phyloP scores from a whole-genome alignment of 2,888 invertebrate genomes.

The Drosophila cognata region DNA sequence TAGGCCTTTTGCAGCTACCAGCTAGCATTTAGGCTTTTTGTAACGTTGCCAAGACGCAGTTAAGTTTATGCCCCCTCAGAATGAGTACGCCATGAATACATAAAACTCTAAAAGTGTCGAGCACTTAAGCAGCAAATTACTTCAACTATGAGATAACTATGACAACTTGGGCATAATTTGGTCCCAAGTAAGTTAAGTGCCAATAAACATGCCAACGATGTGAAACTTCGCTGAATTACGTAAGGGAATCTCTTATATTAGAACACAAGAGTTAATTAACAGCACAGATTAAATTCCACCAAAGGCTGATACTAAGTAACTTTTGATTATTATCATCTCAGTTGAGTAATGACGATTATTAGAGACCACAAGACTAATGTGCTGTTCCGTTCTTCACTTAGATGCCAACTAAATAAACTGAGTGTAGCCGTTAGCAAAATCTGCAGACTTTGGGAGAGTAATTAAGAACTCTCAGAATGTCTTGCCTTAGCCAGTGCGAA shows the following conservation, averaged over 20 bases:
- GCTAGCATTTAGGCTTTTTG: background rate
- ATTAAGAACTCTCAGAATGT: background rate
- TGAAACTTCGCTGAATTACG: conserved; percentile 8
- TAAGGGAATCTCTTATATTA: background rate
- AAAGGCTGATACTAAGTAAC: background rate
- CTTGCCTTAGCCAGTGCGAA: background rate
- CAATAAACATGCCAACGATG: conserved; percentile 18
- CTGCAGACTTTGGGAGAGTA: background rate
- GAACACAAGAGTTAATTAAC: background rate
- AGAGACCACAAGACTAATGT: background rate
- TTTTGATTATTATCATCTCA: background rate
- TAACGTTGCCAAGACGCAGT: conserved; percentile 7
- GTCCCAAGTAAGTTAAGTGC: conserved; percentile 16
- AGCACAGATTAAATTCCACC: background rate
- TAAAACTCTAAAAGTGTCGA: conserved; percentile 46
- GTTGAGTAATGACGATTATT: background rate
- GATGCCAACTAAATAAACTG: background rate
- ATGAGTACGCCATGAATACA: conserved; percentile 9
- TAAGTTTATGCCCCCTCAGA: conserved; percentile 6
- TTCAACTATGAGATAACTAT: conserved; percentile 18
- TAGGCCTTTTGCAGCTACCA: background rate
- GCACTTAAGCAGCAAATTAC: conserved; percentile 30
- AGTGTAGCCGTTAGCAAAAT: background rate
- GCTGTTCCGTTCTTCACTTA: background rate
- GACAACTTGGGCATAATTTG: conserved; percentile 11